Percentiles rank a stretch among this genome's conserved stretches.
Conservation (phyloP, 1,140 invertebrate genomes). For the Cotesia typhae region DNA sequence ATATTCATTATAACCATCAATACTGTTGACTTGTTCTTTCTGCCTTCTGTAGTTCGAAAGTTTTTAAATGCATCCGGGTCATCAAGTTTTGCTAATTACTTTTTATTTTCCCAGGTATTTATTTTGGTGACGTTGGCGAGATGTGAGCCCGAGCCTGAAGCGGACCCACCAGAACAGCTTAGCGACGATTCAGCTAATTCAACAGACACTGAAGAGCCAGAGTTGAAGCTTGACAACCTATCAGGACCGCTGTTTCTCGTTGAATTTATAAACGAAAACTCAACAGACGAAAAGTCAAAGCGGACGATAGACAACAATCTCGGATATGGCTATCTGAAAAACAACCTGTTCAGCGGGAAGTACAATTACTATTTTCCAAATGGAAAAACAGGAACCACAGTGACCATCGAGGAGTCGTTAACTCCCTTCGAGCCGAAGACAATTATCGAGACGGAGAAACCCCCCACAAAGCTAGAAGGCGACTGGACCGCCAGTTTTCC, state of each 20-base stretch:
- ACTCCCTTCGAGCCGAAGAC: slow-evolving; percentile 59
- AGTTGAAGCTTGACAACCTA: too few relatives aligned
- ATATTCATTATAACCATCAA: too few relatives aligned
- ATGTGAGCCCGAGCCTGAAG: slow-evolving; percentile 33
- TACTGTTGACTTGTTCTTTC: too few relatives aligned
- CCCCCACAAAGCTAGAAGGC: slow-evolving; percentile 40
- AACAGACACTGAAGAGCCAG: too few relatives aligned
- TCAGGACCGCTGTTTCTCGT: slow-evolving; percentile 54
- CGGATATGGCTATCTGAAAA: slow-evolving; percentile 57
- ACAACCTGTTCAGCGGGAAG: slow-evolving; percentile 51
- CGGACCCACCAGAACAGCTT: too few relatives aligned
- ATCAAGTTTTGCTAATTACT: too few relatives aligned
- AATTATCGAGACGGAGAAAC: slow-evolving; percentile 54
- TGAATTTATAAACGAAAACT: slow-evolving; percentile 51
- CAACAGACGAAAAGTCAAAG: slow-evolving; percentile 58
- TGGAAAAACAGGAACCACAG: slow-evolving; percentile 58
- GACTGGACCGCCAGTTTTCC: not conserved
- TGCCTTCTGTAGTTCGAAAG: too few relatives aligned
- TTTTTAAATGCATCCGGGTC: too few relatives aligned
- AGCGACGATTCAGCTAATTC: too few relatives aligned
- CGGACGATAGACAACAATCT: slow-evolving; percentile 56
- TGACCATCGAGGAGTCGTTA: slow-evolving; percentile 62
- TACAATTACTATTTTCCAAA: slow-evolving; percentile 62
- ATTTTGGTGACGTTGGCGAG: slow-evolving; percentile 28
- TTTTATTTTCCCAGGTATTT: too few relatives aligned